Evolutionary conservation across 2,113 vertebrate genomes (phyloP), one percentile per base, ranked within the genome.

Genomic region (Athene noctua): DNA sequence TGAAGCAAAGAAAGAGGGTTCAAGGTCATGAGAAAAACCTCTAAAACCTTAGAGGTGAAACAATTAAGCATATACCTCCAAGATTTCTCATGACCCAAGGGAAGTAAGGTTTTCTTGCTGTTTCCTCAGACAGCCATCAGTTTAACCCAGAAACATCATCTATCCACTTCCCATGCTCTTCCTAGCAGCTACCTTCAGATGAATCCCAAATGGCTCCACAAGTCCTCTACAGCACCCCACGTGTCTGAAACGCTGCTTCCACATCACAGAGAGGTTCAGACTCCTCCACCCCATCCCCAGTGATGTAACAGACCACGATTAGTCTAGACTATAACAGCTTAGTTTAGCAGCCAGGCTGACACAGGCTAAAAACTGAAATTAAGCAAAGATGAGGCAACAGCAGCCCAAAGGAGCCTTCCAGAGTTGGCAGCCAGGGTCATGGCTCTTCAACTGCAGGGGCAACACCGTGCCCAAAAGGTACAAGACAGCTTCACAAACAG

Each of bases 381-480:
- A 85, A 62, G 70, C 19, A 30, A 51, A 92, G 26, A 57, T 4
- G 1, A 42, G 59, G 46, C 20, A 63, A n/a, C 13, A 44, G 15
- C 36, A 54, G 49, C 10, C 15, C 54, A 51, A 78, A 59, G 40
- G 11, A 73, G 34, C 26, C 51, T 74, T 30, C 21, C 15, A n/a
- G 55, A 71, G 46, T 0, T 2, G 1, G 51, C 23, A 91, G 65
- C 46, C 3, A 29, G 15, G 65, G 62, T 71, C 67, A 52, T 0
- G 0, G 23, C 21, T 83, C 20, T 70, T 32, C 63, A 75, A 8
- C 44, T 58, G 10, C 30, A 47, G 6, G 6, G 7, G 21, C 63
- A 70, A 46, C 59, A 68, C 5, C 4, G 20, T 58, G 54, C 44
- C 63, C 0, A 0, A 3, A 6, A 57, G 30, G 75, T 49, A 66